A percentile compares a stretch with the other conserved stretches of the same genome.
These are phyloP conservation scores for Cosmia pyralina DNA, from an alignment of 2,888 invertebrate species.

Conservation along the genomic window DNA sequence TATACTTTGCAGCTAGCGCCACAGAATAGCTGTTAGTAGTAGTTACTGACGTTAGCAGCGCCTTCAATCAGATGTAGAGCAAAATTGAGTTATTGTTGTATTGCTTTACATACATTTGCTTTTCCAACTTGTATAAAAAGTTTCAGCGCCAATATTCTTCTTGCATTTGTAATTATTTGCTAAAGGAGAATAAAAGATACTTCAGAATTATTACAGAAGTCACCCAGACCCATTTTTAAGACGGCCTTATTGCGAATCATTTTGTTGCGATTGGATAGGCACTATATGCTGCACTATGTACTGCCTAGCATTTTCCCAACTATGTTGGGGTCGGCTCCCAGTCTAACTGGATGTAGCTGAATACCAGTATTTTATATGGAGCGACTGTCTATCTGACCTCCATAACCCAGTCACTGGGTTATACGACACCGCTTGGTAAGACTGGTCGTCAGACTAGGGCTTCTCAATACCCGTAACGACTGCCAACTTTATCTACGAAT, in stretches of 20 bases:
- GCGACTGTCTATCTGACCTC: not conserved
- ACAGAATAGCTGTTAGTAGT: not conserved
- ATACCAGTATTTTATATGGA: not conserved
- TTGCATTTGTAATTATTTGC: not conserved
- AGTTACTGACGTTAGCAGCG: not conserved
- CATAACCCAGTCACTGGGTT: not conserved
- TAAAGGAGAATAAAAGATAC: not conserved
- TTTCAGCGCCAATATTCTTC: too few relatives aligned
- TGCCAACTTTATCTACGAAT: too few relatives aligned
- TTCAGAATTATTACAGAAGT: not conserved
- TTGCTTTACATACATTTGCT: not conserved
- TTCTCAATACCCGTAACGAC: not conserved
- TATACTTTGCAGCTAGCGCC: not conserved
- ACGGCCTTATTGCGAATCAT: not conserved
- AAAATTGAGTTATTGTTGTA: not conserved
- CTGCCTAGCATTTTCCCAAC: not conserved
- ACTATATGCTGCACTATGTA: too few relatives aligned
- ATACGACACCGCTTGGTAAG: not conserved
- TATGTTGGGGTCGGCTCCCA: not conserved
- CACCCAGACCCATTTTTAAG: too few relatives aligned
- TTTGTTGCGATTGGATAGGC: not conserved
- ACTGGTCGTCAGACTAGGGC: not conserved
- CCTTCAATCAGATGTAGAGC: slow-evolving; percentile 15
- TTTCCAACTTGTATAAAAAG: not conserved
- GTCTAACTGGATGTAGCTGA: not conserved